A percentile compares a stretch with the other conserved stretches of the same genome.
phyloP scores from a whole-genome alignment of 1,140 invertebrate species.

The Ctenoplectra terminalis region DNA sequence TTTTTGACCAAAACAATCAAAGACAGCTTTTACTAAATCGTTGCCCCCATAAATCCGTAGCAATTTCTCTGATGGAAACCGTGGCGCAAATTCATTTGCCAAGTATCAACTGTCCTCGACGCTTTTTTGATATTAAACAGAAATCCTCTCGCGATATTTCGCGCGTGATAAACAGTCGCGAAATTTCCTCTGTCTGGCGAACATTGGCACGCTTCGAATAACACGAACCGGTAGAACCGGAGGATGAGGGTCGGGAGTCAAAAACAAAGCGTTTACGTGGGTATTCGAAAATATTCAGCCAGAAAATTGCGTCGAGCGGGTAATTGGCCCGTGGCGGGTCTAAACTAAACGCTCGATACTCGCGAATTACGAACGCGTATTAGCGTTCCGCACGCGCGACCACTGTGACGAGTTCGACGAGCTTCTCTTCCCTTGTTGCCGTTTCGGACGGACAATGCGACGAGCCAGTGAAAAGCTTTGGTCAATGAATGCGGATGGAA shows the following conservation, averaged over 20 bases:
- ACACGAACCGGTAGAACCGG: not conserved
- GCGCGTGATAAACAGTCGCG: conserved; percentile 40
- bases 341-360: conserved; percentile 8
- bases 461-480: not conserved
- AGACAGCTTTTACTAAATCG: conserved; percentile 28
- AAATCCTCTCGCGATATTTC: conserved; percentile 9
- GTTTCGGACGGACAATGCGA: not conserved
- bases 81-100: not conserved
- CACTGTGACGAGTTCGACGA: conserved; percentile 15
- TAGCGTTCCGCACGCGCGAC: not conserved
- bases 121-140: conserved; percentile 33
- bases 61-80: not conserved
- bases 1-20: not conserved
- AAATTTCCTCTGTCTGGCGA: conserved; percentile 17
- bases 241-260: not conserved
- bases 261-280: conserved; percentile 5
- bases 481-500: not conserved
- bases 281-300: conserved; percentile 15
- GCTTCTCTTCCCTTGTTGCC: not conserved
- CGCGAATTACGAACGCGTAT: conserved; percentile 23
- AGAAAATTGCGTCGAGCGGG: conserved; percentile 27
- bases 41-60: not conserved
- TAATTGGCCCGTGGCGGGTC: conserved; percentile 25
- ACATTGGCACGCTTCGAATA: not conserved
- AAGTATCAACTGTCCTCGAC: conserved; percentile 12